Evolutionary conservation across 2,113 vertebrate genomes (phyloP), one percentile per base, ranked within the genome.

Genomic region (Neogobius melanostomus): DNA sequence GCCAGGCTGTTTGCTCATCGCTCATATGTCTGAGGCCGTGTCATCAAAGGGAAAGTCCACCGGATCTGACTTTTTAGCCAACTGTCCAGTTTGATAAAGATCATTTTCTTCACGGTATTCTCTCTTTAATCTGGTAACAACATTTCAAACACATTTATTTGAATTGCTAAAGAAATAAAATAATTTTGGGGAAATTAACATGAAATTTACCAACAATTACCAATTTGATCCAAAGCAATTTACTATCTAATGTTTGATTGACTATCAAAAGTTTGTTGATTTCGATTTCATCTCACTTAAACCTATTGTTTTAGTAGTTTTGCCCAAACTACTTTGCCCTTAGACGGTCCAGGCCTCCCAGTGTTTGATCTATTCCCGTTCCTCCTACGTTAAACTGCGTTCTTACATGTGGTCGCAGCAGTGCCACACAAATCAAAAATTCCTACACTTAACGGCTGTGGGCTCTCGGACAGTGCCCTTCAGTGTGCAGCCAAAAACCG

Each of bases 41-140:
- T 87, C 69, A 87, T 86, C 78, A 82, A 79, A 76, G 84, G 85
- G 82, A 81, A 87, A 86, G 73, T 86, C 86, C 81, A 42, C 84
- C 74, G 85, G 86, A 84, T 77, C 68, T 48, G 45, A 73, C 77
- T 49, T 57, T 43, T 60, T 77, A 72, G 76, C 71, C 77, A 61
- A 1, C n/a, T 17, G 16, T 78, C 60, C 46, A 36, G 54, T 21
- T 36, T 60, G 72, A 69, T 76, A 79, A 75, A 77, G 17, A 68
- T 56, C 53, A 73, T 4, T 48, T 77, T 81, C 3, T 5, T 36
- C 28, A 5, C 28, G 28, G 28, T 36, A 36, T 36, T 4, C 28
- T 36, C 28, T 36, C 28, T 36, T 36, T 36, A 36, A 36, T 36
- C 28, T 36, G 28, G 28, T 5, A 3, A 36, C 28, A 36, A 36